Base-by-base conservation (phyloP, 2,113 vertebrate species). In the Mastomys coucha region DNA sequence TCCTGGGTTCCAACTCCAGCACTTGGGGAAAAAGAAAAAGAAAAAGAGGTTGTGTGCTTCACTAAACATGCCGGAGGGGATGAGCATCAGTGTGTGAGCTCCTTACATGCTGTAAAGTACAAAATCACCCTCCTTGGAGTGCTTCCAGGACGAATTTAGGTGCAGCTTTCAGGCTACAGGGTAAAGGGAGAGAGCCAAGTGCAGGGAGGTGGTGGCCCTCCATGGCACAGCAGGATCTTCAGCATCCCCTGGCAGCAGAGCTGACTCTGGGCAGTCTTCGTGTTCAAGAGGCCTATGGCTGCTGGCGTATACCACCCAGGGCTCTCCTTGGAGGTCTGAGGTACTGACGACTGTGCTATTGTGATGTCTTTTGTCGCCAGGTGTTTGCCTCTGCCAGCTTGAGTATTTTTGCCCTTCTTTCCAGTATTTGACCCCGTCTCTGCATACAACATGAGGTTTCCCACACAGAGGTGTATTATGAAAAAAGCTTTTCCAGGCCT, bases 391-490 rank as follows among this genome's bases (percentile, higher is more conserved):
- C 14, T 69, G 4, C 14, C 5, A 31, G 20, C 53, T 24, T 58
- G 17, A 58, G 10, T n/a, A 58, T 12, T 33, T 3, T n/a, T 4
- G 42, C 42, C 28, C 53, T 33, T n/a, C 36, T 67, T 5, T 76
- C 39, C 20, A 33, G 26, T 17, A 51, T 45, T 3, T 17, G 19
- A 6, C 51, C 45, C 6, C 1, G 1, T 31, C 75, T 86, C 80
- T 36, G 5, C 0, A 2, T 10, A 8, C 67, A 58, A 14, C 20
- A 1, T 0, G 36, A 39, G 67, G 85, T 33, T 49, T 53, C 51
- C 2, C 45, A 78, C 6, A 12, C 0, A 0, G 1, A 31, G 31
- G 1, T 0, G 26, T 16, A 26, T 22, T n/a, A 88, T 22, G 70
- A 73, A 31, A 84, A 84, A 33, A 58, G 12, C 45, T 53, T 87